Percentiles rank a stretch among this genome's conserved stretches.
These are phyloP conservation scores for Oreocharis arfaki DNA, from an alignment of 2,113 vertebrate species.

Conservation along the genomic window DNA sequence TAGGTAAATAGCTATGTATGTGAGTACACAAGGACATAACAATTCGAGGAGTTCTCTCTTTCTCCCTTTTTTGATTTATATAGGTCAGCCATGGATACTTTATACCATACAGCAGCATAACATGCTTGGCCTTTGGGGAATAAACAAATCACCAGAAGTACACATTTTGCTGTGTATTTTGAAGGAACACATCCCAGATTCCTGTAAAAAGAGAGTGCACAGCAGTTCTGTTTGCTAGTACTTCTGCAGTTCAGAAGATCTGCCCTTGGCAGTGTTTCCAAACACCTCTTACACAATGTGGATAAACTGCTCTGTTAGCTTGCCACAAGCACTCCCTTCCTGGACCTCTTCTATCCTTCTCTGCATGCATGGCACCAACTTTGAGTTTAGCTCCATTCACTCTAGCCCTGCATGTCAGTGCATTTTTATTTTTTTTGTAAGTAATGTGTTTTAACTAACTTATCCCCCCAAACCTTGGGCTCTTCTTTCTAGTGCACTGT, in stretches of 20 bases:
- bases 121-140: background rate
- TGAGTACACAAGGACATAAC: constrained; percentile 42
- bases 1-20: background rate
- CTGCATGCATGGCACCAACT: constrained; percentile 3
- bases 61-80: background rate
- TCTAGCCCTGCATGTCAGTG: constrained; percentile 42
- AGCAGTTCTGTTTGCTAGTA: constrained; percentile 19
- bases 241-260: background rate
- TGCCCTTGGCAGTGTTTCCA: background rate
- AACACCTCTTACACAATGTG: background rate
- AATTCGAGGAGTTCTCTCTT: background rate
- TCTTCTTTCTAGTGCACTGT: constrained; percentile 68
- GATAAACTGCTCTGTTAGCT: background rate
- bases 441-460: constrained; percentile 34
- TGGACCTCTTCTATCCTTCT: constrained; percentile 10
- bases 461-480: constrained; percentile 29
- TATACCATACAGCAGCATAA: background rate
- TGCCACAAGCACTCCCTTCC: background rate
- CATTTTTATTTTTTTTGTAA: constrained; percentile 13
- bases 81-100: background rate
- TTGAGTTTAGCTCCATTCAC: constrained; percentile 13
- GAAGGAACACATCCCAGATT: background rate
- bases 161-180: background rate
- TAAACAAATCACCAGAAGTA: background rate
- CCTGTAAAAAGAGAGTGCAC: background rate